These are phyloP conservation scores for Microtus ochrogaster DNA, from an alignment of 2,113 vertebrate genomes.

Conservation along the genomic window DNA sequence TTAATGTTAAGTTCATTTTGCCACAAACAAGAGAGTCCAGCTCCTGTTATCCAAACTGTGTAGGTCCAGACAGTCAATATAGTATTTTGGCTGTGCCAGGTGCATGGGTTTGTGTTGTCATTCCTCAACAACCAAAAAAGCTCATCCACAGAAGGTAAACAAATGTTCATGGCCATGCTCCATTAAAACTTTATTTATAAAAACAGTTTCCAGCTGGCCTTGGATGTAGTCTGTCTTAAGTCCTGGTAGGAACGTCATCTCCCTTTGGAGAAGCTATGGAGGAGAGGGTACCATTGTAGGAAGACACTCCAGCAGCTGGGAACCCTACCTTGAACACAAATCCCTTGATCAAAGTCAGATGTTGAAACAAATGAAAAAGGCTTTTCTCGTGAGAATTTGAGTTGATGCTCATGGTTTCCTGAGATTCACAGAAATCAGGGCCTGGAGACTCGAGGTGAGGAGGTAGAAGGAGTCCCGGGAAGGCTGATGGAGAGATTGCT, in stretches of 20 bases:
- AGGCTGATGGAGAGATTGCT: background rate
- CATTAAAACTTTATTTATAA: slow-evolving; percentile 23
- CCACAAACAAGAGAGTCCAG: background rate
- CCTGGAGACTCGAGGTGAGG: background rate
- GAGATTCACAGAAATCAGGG: background rate
- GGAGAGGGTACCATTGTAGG: background rate
- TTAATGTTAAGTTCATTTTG: background rate
- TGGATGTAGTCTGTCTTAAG: background rate
- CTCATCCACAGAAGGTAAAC: background rate
- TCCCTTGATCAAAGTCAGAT: background rate
- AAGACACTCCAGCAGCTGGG: background rate
- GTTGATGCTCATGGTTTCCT: background rate
- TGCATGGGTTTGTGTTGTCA: accelerated
- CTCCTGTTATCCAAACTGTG: background rate
- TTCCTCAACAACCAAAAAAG: background rate
- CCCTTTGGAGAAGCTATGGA: background rate
- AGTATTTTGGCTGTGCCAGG: background rate
- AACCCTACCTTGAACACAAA: background rate
- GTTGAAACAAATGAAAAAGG: background rate
- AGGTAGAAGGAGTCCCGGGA: background rate
- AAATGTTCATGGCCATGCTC: background rate
- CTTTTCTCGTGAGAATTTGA: background rate
- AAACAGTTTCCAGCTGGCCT: background rate
- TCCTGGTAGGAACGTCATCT: too few species aligned
- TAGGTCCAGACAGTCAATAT: background rate